Evolutionary conservation across 2,888 invertebrate species (phyloP), one percentile per base, ranked within the genome.

Genomic region (Pilophorus perplexus): DNA sequence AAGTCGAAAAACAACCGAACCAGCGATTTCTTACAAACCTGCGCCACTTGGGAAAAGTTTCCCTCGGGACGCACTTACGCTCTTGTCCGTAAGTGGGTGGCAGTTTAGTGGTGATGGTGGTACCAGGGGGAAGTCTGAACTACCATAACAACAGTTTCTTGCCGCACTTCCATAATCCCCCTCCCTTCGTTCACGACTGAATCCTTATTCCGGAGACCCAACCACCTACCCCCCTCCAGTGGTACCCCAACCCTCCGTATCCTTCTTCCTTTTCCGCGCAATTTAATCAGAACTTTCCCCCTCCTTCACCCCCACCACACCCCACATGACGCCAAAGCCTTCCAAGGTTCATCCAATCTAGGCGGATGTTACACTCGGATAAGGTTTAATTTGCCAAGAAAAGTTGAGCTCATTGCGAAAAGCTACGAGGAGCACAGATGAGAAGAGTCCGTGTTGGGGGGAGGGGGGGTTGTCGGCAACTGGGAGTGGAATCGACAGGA

Each of bases 361-460:
- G 64, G 52, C 52, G 64, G 40, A 64, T 64, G 64, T 37, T 64
- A 52, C 64, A 64, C 64, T 64, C 64, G 64, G 64, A 64, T 64
- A 64, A 64, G 64, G 64, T 64, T 64, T 64, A 64, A 64, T 64
- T 64, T 64, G 64, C 52, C 52, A 64, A 50, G 64, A 52, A 64
- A 64, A 64, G 52, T 50, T 64, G 50, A 52, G 64, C 64, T 62
- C 62, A 62, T 62, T 62, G 62, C 62, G 44, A 46, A 62, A 62
- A 62, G 62, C 62, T 46, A 42, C 27, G 59, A 16, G 5, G 23
- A 23, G 27, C 25, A 28, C 5, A 14, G 48, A 22, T 5, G 48
- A 5, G 50, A 14, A n/a, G 50, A 27, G 16, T 23, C 23, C 10
- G 50, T 18, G 54, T 8, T 14, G 20, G 38, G n/a, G 38, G 27